phyloP scores from a whole-genome alignment of 37 sponge, comb jelly and placozoan genomes.

The Crambe crambe region DNA sequence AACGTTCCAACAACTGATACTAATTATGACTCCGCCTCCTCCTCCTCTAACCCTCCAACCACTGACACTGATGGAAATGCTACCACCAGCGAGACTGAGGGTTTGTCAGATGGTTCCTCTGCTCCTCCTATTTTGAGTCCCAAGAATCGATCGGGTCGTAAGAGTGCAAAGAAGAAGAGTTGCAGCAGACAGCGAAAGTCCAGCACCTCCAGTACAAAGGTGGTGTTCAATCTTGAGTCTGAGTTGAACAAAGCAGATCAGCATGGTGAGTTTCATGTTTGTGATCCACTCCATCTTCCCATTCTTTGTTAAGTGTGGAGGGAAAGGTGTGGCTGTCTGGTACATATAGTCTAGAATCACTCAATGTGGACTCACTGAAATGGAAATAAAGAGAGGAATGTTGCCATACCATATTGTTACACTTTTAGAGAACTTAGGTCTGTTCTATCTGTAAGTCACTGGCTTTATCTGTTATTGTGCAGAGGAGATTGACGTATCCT shows the following conservation, averaged over 20 bases:
- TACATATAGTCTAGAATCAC: background rate
- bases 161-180: background rate
- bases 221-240: background rate
- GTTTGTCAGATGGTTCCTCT: no score
- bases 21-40: no score
- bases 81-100: no score
- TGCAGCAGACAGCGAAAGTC: background rate
- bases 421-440: background rate
- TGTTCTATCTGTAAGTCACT: no score
- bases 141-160: background rate
- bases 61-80: background rate
- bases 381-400: background rate
- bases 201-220: background rate
- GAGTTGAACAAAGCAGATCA: background rate
- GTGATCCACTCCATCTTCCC: no score
- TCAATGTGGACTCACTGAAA: background rate
- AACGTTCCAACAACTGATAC: no score
- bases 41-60: no score
- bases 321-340: background rate
- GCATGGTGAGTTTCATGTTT: no score
- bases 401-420: background rate
- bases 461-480: background rate
- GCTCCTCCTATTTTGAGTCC: no score
- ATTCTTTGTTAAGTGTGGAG: background rate
- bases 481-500: conserved; percentile 22